Evolutionary conservation across 2,888 invertebrate species (phyloP), one percentile per base, ranked within the genome.

Genomic region (Heliconius aoede): DNA sequence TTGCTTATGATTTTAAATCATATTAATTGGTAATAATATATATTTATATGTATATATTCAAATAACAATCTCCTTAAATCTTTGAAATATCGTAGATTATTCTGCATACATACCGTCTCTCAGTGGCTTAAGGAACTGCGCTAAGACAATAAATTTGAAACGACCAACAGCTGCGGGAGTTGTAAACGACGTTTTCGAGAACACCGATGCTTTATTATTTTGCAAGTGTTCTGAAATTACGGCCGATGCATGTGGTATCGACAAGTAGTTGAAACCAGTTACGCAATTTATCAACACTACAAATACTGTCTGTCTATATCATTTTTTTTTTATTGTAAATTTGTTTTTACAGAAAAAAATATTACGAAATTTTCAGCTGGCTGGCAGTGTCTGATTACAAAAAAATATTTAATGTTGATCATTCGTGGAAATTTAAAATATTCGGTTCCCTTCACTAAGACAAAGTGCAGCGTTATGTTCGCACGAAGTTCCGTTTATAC

Each of bases 201-300:
- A 90, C 89, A 86, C 86, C 86, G 85, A 87, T 88, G 87, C 85
- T 91, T 91, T 90, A 90, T 90, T 86, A 90, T 91, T 90, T 89
- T 86, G 88, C 86, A 85, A 90, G 87, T 86, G 86, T 84, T 84
- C 85, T 85, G 83, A 86, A 88, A 87, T 90, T 87, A 89, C 86
- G 85, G 84, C 83, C 85, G 84, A 86, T 85, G 86, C 88, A 88
- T 88, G 89, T 86, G 87, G 86, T 81, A 85, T 84, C 83, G 81
- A 82, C 83, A 79, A 82, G 82, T 85, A 83, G 81, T 81, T 83
- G 81, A 81, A 80, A 82, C 81, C 80, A 75, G 81, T 81, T 76
- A 75, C 55, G 76, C 36, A 72, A 72, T 36, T 69, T 55, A 55
- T 32, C 32, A 15, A 18, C 30, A 55, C 30, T 69, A 24, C 36